Evolutionary conservation across 1,140 invertebrate species (phyloP).

Genomic region (Nixonia krombeini): DNA sequence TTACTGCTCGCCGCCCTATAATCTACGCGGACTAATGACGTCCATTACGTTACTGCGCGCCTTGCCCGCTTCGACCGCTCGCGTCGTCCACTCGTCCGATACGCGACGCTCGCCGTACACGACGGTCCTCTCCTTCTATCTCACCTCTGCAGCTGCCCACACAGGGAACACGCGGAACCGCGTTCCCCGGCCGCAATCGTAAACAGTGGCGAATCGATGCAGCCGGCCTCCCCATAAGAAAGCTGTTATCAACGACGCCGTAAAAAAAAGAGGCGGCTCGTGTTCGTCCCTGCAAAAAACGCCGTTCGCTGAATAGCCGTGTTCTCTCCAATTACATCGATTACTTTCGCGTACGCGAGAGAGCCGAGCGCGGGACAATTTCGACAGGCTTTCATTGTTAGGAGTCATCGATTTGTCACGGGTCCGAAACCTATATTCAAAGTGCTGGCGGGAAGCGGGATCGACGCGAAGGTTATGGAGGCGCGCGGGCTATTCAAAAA

Average conservation of each 20-base stretch:
- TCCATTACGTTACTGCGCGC: slow-evolving; percentile 69
- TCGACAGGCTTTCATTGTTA: slow-evolving; percentile 34
- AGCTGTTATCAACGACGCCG: background rate
- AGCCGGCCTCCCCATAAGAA: slow-evolving; percentile 3
- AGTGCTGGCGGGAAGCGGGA: slow-evolving; percentile 17
- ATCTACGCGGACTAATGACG: slow-evolving; percentile 72
- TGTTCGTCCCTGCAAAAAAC: no score
- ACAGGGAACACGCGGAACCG: slow-evolving; percentile 47
- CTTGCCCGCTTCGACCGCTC: slow-evolving; percentile 55
- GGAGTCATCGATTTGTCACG: slow-evolving; percentile 41
- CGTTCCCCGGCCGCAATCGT: slow-evolving; percentile 32
- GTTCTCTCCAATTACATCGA: no score
- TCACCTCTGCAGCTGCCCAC: slow-evolving; percentile 31
- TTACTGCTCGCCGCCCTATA: slow-evolving; percentile 73
- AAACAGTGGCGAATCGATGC: slow-evolving; percentile 35
- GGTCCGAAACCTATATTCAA: slow-evolving; percentile 36
- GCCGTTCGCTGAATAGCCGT: no score
- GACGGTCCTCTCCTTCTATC: slow-evolving; percentile 45
- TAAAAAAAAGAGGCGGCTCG: background rate
- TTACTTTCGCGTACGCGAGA: slow-evolving; percentile 10
- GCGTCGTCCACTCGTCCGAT: slow-evolving; percentile 55
- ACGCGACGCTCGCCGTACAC: slow-evolving; percentile 63
- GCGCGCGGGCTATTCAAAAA: slow-evolving; percentile 66
- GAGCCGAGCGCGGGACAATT: slow-evolving; percentile 24
- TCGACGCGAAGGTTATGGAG: slow-evolving; percentile 44